phyloP scores from a whole-genome alignment of 64 coral and sea anemone genomes.

The Dendrophyllia cribrosa region DNA sequence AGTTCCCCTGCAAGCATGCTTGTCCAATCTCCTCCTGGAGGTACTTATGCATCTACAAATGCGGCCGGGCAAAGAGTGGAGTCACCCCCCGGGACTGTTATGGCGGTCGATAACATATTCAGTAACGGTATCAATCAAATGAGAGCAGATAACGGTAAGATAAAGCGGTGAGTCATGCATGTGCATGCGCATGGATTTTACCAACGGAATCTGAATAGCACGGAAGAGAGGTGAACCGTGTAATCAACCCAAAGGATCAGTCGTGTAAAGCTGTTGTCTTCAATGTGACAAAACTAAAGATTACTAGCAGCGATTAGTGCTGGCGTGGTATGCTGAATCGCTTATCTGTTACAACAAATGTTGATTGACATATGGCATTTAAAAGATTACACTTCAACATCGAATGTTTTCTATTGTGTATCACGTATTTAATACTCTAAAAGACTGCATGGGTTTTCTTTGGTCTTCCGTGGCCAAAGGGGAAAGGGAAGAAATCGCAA shows the following conservation, averaged over 20 bases:
- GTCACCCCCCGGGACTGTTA: constrained; percentile 55
- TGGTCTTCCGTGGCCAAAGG: too few species aligned
- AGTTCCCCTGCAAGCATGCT: background rate
- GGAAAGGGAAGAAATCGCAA: too few species aligned
- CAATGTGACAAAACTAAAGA: too few species aligned
- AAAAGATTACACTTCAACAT: too few species aligned
- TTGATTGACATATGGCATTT: too few species aligned
- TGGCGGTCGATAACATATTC: constrained; percentile 30
- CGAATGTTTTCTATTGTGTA: too few species aligned
- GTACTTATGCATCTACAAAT: constrained; percentile 3
- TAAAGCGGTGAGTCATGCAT: constrained; percentile 2
- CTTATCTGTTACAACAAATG: too few species aligned
- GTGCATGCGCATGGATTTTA: constrained; percentile 1
- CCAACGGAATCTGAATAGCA: background rate
- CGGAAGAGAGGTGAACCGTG: background rate
- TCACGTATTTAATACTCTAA: too few species aligned
- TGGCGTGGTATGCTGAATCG: too few species aligned
- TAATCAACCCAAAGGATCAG: background rate
- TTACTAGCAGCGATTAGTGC: too few species aligned
- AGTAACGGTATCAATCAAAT: background rate
- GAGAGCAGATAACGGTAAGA: constrained; percentile 15
- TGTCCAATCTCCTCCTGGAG: background rate
- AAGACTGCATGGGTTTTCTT: too few species aligned
- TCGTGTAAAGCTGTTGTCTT: background rate
- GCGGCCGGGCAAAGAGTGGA: constrained; percentile 24